phyloP scores from a whole-genome alignment of 2,888 invertebrate species.

The Ornithoptera priamus region DNA sequence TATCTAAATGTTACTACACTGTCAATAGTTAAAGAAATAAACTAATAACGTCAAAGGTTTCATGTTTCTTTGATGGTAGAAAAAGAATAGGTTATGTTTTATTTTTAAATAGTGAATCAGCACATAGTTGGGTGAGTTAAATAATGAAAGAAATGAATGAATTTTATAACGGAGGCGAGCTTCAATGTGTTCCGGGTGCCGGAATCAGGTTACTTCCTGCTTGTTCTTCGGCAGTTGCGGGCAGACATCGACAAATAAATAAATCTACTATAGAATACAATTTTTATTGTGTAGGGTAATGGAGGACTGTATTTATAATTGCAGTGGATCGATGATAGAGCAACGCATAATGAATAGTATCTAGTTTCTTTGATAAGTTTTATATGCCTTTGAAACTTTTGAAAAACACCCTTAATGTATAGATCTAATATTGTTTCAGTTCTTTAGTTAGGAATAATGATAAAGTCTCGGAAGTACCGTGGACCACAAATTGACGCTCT shows the following conservation, averaged over 20 bases:
- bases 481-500: slow-evolving; percentile 2
- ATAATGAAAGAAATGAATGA: slow-evolving; percentile 56
- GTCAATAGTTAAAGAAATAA: background rate
- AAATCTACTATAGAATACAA: background rate
- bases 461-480: background rate
- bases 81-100: slow-evolving; percentile 1
- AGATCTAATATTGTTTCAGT: background rate
- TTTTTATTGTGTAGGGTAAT: too few relatives aligned
- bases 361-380: background rate
- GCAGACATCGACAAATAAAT: slow-evolving; percentile 5
- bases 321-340: background rate
- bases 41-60: background rate
- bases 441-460: background rate
- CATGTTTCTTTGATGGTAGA: background rate
- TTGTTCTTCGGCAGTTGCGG: slow-evolving; percentile 35
- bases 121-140: slow-evolving; percentile 34
- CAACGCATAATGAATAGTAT: background rate
- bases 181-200: slow-evolving; percentile 47
- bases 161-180: slow-evolving; percentile 56
- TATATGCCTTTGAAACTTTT: background rate
- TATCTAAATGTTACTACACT: background rate
- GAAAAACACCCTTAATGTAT: background rate
- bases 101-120: slow-evolving; percentile 22
- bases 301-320: too few relatives aligned
- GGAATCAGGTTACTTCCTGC: slow-evolving; percentile 57